Evolutionary conservation across 2,888 invertebrate genomes (phyloP).

Genomic region (Odontocolon sp.): DNA sequence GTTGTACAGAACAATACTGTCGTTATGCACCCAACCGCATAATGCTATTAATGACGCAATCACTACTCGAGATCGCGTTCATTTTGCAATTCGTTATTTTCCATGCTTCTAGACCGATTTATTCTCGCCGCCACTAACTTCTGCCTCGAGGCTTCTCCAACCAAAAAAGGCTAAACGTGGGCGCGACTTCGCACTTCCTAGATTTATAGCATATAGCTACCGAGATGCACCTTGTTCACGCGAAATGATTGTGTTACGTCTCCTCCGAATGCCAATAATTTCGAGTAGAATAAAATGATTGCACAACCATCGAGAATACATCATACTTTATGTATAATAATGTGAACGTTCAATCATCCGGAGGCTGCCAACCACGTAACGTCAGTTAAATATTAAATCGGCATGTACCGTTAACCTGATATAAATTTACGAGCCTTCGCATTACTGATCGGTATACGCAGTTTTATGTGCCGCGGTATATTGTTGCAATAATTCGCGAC

Average conservation of each 20-base stretch:
- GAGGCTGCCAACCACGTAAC: not conserved
- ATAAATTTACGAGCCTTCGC: slow-evolving; percentile 13
- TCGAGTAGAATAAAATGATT: slow-evolving; percentile 45
- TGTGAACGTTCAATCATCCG: not conserved
- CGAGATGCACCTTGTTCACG: slow-evolving; percentile 37
- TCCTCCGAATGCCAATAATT: slow-evolving; percentile 42
- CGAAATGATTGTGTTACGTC: slow-evolving; percentile 16
- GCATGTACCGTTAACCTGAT: slow-evolving; percentile 3
- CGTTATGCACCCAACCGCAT: slow-evolving; percentile 47
- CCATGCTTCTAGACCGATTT: slow-evolving; percentile 26
- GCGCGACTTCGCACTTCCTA: slow-evolving; percentile 52
- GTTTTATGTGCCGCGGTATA: slow-evolving; percentile 26
- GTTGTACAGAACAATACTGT: slow-evolving; percentile 34
- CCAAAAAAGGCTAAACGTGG: slow-evolving; percentile 50
- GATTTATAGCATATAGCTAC: slow-evolving; percentile 51
- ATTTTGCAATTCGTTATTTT: slow-evolving; percentile 52
- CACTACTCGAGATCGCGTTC: slow-evolving; percentile 60
- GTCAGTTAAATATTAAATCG: not conserved
- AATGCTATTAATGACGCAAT: slow-evolving; percentile 59
- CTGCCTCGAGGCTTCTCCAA: slow-evolving; percentile 28
- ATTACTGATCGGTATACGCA: not conserved
- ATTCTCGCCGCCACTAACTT: slow-evolving; percentile 26
- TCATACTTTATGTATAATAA: slow-evolving; percentile 39
- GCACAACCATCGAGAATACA: slow-evolving; percentile 56
- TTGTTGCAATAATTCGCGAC: slow-evolving; percentile 43